A percentile compares a stretch with the other conserved stretches of the same genome.
phyloP scores from a whole-genome alignment of 2,797 vertebrate species.

The Parauchenoglanis punctatus region DNA sequence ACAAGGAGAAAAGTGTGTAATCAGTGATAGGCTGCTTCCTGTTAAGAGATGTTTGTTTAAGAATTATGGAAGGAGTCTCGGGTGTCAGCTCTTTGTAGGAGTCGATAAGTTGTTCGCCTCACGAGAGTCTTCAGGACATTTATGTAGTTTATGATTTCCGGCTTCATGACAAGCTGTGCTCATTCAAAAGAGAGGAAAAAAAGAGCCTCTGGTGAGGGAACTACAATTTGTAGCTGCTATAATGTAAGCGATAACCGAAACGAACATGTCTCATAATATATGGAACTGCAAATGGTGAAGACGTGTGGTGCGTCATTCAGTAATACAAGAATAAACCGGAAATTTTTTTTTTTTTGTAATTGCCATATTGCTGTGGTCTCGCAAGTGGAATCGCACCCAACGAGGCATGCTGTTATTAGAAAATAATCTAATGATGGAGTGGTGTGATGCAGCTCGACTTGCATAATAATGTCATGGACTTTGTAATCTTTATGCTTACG shows the following conservation, averaged over 20 bases:
- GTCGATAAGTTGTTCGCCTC: neutral
- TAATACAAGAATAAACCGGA: neutral
- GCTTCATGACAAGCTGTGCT: neutral
- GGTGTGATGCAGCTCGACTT: neutral
- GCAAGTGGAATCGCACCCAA: neutral
- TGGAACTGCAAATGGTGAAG: neutral
- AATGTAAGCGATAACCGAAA: neutral
- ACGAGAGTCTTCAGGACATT: neutral
- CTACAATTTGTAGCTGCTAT: neutral
- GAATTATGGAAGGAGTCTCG: neutral
- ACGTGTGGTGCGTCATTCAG: neutral
- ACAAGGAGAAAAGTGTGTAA: neutral
- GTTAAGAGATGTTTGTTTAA: neutral
- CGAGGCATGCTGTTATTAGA: neutral
- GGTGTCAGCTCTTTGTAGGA: neutral
- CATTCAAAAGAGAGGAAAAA: neutral
- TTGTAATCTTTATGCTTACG: neutral
- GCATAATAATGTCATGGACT: neutral
- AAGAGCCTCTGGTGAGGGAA: neutral
- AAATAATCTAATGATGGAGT: neutral
- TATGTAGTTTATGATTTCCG: neutral
- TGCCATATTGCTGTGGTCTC: neutral
- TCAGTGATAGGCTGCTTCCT: neutral
- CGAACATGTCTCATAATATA: neutral
- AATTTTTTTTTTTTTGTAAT: too few relatives aligned